Evolutionary conservation across 2,888 invertebrate species (phyloP).

Genomic region (Cosmia trapezina): DNA sequence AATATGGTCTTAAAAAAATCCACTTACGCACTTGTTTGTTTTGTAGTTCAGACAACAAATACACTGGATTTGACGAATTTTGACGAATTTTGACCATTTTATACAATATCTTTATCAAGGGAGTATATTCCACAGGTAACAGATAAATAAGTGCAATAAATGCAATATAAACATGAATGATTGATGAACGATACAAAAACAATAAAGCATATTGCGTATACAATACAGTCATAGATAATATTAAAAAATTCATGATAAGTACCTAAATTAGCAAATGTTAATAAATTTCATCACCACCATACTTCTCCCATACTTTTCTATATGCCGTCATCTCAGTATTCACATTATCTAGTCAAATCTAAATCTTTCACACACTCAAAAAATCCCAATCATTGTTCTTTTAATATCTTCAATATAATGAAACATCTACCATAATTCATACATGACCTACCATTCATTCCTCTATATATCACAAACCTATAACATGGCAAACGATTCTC

Average conservation of each 20-base stretch:
- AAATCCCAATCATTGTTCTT: not conserved
- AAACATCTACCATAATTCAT: too few species aligned
- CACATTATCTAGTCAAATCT: not conserved
- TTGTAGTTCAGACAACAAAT: slow-evolving; percentile 32
- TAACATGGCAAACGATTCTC: not conserved
- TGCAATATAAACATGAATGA: slow-evolving; percentile 29
- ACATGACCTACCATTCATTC: too few species aligned
- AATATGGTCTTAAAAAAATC: not conserved
- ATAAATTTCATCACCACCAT: slow-evolving; percentile 1
- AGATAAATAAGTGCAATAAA: slow-evolving; percentile 39
- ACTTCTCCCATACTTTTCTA: not conserved
- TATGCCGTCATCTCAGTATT: not conserved
- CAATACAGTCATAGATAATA: not conserved
- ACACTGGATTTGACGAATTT: not conserved
- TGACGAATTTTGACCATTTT: slow-evolving; percentile 17
- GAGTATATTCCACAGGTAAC: slow-evolving; percentile 6
- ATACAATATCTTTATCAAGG: slow-evolving; percentile 45
- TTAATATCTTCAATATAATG: too few species aligned
- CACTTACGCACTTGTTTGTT: slow-evolving; percentile 26
- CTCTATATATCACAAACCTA: not conserved
- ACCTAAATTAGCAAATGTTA: not conserved
- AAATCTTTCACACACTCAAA: not conserved
- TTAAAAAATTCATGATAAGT: not conserved
- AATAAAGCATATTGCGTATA: slow-evolving; percentile 7
- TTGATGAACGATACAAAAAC: not conserved